Conservation (phyloP, 2,797 vertebrate genomes). For the Xerus rutilus region DNA sequence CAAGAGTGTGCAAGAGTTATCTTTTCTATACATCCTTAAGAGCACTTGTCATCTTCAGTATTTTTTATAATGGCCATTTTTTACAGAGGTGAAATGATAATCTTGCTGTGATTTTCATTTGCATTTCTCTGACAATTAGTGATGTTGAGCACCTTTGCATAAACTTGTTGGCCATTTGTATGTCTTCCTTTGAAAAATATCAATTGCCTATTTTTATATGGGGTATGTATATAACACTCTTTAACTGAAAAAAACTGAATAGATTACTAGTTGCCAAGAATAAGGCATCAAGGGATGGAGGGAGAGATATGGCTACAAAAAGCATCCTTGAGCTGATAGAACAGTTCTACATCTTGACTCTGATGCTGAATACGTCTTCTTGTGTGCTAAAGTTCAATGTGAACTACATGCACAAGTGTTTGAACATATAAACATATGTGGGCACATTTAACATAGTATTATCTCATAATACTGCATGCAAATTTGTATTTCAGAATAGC, state of each 20-base stretch:
- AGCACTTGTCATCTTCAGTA: background rate
- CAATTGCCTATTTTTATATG: background rate
- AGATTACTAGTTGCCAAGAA: background rate
- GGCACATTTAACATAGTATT: background rate
- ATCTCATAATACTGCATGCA: background rate
- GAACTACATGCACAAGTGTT: background rate
- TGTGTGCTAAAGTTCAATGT: background rate
- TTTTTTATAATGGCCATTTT: background rate
- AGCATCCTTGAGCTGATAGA: background rate
- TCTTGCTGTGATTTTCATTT: background rate
- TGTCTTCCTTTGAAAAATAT: background rate
- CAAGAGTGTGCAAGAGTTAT: accelerated
- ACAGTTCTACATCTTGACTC: background rate
- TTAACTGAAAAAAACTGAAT: background rate
- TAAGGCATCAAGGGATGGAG: background rate
- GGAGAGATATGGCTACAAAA: background rate
- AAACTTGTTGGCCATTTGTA: background rate
- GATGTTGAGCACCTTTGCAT: background rate
- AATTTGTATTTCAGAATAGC: background rate
- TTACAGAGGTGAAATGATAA: background rate
- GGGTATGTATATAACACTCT: background rate
- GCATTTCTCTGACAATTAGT: background rate
- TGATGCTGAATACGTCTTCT: background rate
- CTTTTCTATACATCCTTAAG: background rate
- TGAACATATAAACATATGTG: background rate